Evolutionary conservation across 35 echinoderm and acorn worm species (phyloP), one percentile per base, ranked within the genome.

Genomic region (Ophiothrix spiculata): DNA sequence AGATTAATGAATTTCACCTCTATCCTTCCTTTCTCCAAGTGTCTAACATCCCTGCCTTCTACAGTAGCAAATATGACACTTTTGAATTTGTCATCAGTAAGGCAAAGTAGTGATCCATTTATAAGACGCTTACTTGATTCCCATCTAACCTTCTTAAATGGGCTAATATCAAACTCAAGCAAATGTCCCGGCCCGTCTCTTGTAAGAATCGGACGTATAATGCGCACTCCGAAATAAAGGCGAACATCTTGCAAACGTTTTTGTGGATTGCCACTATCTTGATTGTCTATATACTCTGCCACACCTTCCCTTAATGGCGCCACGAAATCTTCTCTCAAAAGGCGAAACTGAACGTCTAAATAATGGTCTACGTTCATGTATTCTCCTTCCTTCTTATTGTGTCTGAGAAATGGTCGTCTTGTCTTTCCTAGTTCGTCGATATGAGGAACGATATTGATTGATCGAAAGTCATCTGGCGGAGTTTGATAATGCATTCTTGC

Each of bases 381-480:
- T 25, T 39, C 39, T 0, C 91, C 91, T 79, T 87, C 78, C 4
- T 54, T 78, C 33, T 80, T 83, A 37, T 93, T 86, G 38, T 85
- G 87, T 17, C 91, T 56, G n/a, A 93, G 80, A 33, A 93, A 93
- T 17, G 91, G 91, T 16, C 33, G 42, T 32, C 64, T 76, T 10
- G 14, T 37, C 1, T 39, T 40, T 21, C 77, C 17, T 39, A 93
- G 21, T 73, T 93, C 91, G 23, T 37, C 35, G 12, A 39, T 35
- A 10, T 54, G 74, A 1, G 91, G 91, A 33, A 93, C 60, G 32
- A 89, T 93, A 13, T 80, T 35, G 38, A 85, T 88, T 33, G 85
- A 56, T 11, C 91, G 88, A 56, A 93, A 97, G 69, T 97, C 88
- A 64, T 97, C 77, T 54, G 91, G 88, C 16, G 95, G 95, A 56